Evolutionary conservation across 2,888 invertebrate genomes (phyloP).

Genomic region (Entomobrya proxima): DNA sequence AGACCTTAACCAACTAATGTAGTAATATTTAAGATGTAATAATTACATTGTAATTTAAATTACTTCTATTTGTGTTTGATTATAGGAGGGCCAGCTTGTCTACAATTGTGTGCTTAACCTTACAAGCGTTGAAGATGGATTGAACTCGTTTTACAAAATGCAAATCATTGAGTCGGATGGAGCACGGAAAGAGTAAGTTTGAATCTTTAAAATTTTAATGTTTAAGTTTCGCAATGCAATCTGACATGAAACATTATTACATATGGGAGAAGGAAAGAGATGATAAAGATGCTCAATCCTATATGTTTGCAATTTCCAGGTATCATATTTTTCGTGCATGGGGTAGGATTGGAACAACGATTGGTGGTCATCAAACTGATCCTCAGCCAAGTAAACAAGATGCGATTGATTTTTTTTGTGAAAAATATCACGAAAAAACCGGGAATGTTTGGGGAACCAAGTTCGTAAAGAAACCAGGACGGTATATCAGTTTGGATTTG

Average conservation of each 20-base stretch:
- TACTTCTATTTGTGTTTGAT: not conserved
- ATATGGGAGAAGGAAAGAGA: not conserved
- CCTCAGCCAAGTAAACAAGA: conserved; percentile 78
- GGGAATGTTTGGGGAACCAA: conserved; percentile 87
- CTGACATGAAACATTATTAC: not conserved
- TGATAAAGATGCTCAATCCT: no score
- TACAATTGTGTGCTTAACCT: conserved; percentile 89
- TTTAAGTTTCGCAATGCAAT: no score
- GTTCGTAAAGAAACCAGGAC: conserved; percentile 85
- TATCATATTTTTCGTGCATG: conserved; percentile 91
- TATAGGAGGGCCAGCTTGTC: conserved; percentile 79
- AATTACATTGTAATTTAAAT: no score
- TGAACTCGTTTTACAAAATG: conserved; percentile 96
- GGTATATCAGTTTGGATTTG: conserved; percentile 91
- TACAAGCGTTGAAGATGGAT: conserved; percentile 90
- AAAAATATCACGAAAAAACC: conserved; percentile 86
- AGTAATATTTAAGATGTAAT: not conserved
- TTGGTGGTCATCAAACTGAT: conserved; percentile 86
- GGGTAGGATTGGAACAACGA: conserved; percentile 97
- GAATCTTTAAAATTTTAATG: no score
- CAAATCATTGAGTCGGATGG: conserved; percentile 86
- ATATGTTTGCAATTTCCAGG: not conserved
- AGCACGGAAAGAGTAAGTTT: conserved; percentile 79
- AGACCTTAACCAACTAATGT: not conserved
- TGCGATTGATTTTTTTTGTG: conserved; percentile 83